Evolutionary conservation across 2,797 vertebrate genomes (phyloP).

Genomic region (Eupleurogrammus muticus): DNA sequence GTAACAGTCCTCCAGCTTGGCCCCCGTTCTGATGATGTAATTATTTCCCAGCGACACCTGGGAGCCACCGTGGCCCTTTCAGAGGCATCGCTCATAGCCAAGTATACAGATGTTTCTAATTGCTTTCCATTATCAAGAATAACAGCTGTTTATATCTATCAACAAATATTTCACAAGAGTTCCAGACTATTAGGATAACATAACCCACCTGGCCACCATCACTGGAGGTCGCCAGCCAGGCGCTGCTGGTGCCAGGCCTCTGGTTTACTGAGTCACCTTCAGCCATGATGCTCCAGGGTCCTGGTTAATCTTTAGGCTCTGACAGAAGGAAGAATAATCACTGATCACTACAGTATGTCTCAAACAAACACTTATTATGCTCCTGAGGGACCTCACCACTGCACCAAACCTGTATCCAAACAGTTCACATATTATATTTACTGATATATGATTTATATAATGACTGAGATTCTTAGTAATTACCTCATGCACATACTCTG

Average conservation of each 20-base stretch:
- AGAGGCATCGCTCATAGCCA: slow-evolving; percentile 95
- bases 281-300: slow-evolving; percentile 81
- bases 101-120: slow-evolving; percentile 99
- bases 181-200: slow-evolving; percentile 99
- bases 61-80: slow-evolving; percentile 85
- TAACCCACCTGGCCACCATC: slow-evolving; percentile 98
- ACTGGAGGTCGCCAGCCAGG: slow-evolving; percentile 89
- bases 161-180: slow-evolving; percentile 99
- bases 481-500: too few relatives aligned
- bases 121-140: slow-evolving; percentile 99
- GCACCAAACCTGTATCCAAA: too few relatives aligned
- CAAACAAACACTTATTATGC: too few relatives aligned
- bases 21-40: slow-evolving; percentile 91
- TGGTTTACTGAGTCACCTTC: slow-evolving; percentile 89
- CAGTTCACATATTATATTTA: too few relatives aligned
- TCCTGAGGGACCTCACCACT: too few relatives aligned
- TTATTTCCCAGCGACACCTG: slow-evolving; percentile 97
- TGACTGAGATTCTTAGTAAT: too few relatives aligned
- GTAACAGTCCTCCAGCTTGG: slow-evolving; percentile 84
- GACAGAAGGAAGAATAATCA: too few relatives aligned
- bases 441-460: too few relatives aligned
- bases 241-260: slow-evolving; percentile 85
- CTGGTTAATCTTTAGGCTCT: too few relatives aligned
- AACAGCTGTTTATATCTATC: slow-evolving; percentile 99
- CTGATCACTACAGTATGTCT: too few relatives aligned